Percentiles rank a stretch among this genome's conserved stretches.
Evolutionary conservation across 2,888 invertebrate genomes (phyloP).

Genomic region (Oasisia sp.): DNA sequence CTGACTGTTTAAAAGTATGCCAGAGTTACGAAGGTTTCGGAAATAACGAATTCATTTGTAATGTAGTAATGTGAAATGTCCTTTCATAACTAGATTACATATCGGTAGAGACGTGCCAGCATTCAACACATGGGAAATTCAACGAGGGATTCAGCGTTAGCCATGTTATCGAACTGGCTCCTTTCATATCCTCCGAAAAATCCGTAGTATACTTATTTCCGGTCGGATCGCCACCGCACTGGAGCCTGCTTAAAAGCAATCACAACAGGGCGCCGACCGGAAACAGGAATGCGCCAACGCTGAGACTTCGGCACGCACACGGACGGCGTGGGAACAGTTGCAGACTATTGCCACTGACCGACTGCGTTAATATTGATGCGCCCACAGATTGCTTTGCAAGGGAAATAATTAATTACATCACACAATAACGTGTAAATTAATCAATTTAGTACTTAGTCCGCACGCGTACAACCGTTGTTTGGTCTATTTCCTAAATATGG

Average conservation of each 20-base stretch:
- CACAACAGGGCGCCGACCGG: not conserved
- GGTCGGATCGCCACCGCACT: not conserved
- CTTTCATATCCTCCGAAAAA: not conserved
- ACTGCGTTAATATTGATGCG: conserved; percentile 3
- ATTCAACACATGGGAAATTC: too few species aligned
- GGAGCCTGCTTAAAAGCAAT: not conserved
- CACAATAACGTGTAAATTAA: conserved; percentile 7
- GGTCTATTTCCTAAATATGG: not conserved
- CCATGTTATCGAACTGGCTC: not conserved
- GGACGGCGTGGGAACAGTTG: not conserved
- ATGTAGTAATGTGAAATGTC: too few species aligned
- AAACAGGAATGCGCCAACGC: not conserved
- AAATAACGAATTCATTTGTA: too few species aligned
- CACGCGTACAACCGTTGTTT: not conserved
- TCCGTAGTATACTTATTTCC: not conserved
- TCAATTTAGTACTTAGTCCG: not conserved
- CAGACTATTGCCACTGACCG: not conserved
- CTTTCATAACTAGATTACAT: too few species aligned
- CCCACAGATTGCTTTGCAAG: not conserved
- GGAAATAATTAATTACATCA: not conserved
- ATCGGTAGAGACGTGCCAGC: too few species aligned
- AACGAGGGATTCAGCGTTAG: too few species aligned
- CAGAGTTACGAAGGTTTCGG: too few species aligned
- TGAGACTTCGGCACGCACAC: not conserved
- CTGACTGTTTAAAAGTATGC: too few species aligned